Base-by-base conservation (phyloP, 2,888 invertebrate species). In the Bombylius discolor region DNA sequence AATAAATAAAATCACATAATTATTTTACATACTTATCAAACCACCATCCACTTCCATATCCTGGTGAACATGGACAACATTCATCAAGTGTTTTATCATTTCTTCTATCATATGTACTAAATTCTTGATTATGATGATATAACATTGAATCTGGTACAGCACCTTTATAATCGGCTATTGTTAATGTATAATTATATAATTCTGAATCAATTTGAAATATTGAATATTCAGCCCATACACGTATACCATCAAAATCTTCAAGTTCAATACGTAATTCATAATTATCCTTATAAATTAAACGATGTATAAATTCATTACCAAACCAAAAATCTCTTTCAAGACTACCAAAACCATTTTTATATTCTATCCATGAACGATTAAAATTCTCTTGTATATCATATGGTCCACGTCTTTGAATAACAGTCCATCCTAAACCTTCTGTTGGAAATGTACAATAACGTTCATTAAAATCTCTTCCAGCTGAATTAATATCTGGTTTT, bases 21-120 rank as follows among this genome's bases (percentile, higher is more conserved):
- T 23, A 50, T 53, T 34, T 34, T 33, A 57, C 66, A 62, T 64
- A 79, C 76, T 75, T 77, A 64, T 79, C 76, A 63, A 79, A 79
- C 82, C 82, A 82, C 80, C 82, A 81, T 11, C 80, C 81, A 31
- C 79, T 78, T 2, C 76, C 78, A 67, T 77, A 80, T 3, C 76
- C 74, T 31, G 74, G 67, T 0, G 79, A 76, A 64, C 81, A 81
- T 23, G 78, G 76, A 63, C 78, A 78, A 62, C 79, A 78, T 0
- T 70, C 70, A 14, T 71, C 68, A 1, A 77, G 76, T 12, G 76
- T 76, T 32, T 73, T 68, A 63, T 80, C 79, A 63, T 78, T 77
- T 44, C 72, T 76, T 7, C 68, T 64, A 57, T 72, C 72, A 47
- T 64, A 68, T 1, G 71, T 69, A 55, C 67, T 68, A 51, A 73